These are phyloP conservation scores for Drosophila affinis DNA, from an alignment of 2,888 invertebrate species.

Conservation along the genomic window DNA sequence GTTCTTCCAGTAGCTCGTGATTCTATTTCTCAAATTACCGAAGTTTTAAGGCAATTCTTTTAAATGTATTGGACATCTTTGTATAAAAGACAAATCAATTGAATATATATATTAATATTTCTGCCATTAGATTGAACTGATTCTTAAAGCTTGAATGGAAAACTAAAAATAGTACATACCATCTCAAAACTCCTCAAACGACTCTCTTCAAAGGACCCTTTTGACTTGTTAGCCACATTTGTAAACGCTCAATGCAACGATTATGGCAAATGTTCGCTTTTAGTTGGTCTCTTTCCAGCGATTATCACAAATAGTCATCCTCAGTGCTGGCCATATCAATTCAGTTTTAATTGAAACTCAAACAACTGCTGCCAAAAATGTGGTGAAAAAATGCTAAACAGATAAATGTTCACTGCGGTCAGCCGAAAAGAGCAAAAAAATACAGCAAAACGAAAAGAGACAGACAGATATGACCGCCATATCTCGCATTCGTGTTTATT, in stretches of 20 bases:
- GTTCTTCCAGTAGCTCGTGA: too few species aligned
- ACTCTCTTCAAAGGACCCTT: not conserved
- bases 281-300: conserved; percentile 4
- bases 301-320: conserved; percentile 23
- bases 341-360: conserved; percentile 16
- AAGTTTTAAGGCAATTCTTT: too few species aligned
- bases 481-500: conserved; percentile 31
- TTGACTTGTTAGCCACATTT: not conserved
- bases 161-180: not conserved
- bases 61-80: too few species aligned
- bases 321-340: conserved; percentile 25
- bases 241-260: not conserved
- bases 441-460: not conserved
- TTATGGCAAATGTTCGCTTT: conserved; percentile 9
- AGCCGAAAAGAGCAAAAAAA: conserved; percentile 16
- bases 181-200: not conserved
- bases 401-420: conserved; percentile 37
- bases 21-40: too few species aligned
- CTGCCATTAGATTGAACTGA: too few species aligned
- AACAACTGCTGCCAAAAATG: conserved; percentile 20
- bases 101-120: too few species aligned
- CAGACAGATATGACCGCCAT: not conserved
- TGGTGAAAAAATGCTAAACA: conserved; percentile 28
- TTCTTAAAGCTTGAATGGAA: not conserved
- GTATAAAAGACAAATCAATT: too few species aligned